A percentile compares a stretch with the other conserved stretches of the same genome.
Evolutionary conservation across 2,113 vertebrate species (phyloP).

Genomic region (Acrocephalus arundinaceus): DNA sequence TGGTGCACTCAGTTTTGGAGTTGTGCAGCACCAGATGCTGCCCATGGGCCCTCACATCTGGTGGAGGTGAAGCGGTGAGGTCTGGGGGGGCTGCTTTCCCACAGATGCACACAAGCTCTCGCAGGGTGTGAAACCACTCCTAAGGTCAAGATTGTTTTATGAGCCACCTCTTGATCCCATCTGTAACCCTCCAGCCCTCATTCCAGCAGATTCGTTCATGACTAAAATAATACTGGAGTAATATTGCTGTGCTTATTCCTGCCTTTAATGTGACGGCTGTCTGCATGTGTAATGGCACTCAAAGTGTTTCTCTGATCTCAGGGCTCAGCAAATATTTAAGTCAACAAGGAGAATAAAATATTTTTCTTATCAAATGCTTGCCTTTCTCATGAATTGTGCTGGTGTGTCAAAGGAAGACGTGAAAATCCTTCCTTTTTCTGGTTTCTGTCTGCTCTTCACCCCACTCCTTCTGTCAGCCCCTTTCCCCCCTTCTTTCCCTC

Average conservation of each 20-base stretch:
- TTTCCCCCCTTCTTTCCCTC: background rate
- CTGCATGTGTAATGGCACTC: background rate
- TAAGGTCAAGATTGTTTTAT: conserved; percentile 12
- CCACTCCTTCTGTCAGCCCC: background rate
- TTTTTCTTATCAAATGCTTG: conserved; percentile 41
- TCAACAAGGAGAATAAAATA: conserved; percentile 24
- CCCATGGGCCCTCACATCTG: conserved; percentile 30
- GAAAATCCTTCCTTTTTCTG: conserved; percentile 19
- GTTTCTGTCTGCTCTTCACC: conserved; percentile 37
- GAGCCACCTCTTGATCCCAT: conserved; percentile 39
- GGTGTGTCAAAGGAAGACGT: background rate
- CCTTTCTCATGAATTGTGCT: conserved; percentile 7
- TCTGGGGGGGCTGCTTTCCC: background rate
- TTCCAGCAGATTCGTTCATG: fast-evolving
- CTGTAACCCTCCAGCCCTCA: background rate
- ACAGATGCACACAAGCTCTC: conserved; percentile 15
- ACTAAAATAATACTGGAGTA: conserved; percentile 2
- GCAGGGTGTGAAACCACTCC: background rate
- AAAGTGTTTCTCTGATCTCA: conserved; percentile 20
- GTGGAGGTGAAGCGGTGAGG: fast-evolving
- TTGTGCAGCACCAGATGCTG: conserved; percentile 22
- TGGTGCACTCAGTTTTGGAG: background rate
- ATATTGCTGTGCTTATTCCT: background rate
- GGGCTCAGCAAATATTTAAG: conserved; percentile 25
- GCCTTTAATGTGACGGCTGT: conserved; percentile 7